These are phyloP conservation scores for Epirrhoe tristata DNA, from an alignment of 2,888 invertebrate genomes.

Conservation along the genomic window DNA sequence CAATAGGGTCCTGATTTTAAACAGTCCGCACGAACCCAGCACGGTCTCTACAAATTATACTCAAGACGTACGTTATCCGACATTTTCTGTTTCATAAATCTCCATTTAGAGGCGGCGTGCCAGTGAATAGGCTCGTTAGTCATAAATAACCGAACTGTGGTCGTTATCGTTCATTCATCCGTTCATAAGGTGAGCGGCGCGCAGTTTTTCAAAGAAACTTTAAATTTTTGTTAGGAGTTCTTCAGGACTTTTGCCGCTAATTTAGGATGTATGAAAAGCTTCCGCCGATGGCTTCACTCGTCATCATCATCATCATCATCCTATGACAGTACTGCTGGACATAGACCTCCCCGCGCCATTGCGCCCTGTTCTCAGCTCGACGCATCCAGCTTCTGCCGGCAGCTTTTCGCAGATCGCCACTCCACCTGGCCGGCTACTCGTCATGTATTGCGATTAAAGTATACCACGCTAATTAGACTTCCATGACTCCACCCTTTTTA, in stretches of 20 bases:
- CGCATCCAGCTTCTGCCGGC: too few species aligned
- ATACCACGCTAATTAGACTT: too few species aligned
- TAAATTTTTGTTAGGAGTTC: conserved; percentile 56
- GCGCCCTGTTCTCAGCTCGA: too few species aligned
- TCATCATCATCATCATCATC: too few species aligned
- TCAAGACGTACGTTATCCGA: conserved; percentile 73
- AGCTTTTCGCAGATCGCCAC: too few species aligned
- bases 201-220: conserved; percentile 48
- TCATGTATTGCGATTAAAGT: too few species aligned
- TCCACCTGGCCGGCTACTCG: too few species aligned
- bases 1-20: conserved; percentile 39
- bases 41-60: conserved; percentile 65
- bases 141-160: conserved; percentile 82
- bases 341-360: too few species aligned
- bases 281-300: not conserved
- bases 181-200: conserved; percentile 61
- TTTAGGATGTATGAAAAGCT: conserved; percentile 5
- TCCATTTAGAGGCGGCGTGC: conserved; percentile 73
- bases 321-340: too few species aligned
- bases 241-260: conserved; percentile 43
- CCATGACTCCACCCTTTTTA: too few species aligned
- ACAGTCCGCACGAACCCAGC: conserved; percentile 42
- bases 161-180: conserved; percentile 80
- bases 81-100: conserved; percentile 83
- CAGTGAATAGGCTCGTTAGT: conserved; percentile 83